phyloP scores from a whole-genome alignment of 2,113 vertebrate species.

The Hydrolagus affinis region DNA sequence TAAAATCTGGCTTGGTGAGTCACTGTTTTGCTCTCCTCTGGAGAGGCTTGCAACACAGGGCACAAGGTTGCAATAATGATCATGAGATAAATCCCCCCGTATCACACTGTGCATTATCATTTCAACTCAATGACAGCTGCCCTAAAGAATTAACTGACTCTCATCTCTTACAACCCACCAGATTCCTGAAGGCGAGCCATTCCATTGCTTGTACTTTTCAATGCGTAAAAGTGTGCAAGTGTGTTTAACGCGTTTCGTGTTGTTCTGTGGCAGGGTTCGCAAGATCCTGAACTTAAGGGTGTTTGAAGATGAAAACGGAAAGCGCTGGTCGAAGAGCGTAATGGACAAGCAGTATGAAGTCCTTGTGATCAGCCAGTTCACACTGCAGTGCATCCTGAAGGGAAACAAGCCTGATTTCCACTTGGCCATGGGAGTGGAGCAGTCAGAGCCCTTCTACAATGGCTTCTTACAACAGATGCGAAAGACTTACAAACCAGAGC shows the following conservation, averaged over 20 bases:
- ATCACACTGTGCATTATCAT: no score
- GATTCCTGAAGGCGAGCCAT: background rate
- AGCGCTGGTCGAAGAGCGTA: constrained; percentile 83
- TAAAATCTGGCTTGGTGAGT: no score
- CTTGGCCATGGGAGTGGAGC: constrained; percentile 79
- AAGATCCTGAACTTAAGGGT: constrained; percentile 90
- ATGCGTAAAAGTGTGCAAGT: constrained; percentile 24
- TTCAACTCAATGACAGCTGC: no score
- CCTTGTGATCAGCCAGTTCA: constrained; percentile 90
- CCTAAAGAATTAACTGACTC: no score
- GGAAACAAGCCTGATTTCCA: constrained; percentile 96
- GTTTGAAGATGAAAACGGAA: constrained; percentile 85
- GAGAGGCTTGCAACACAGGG: no score
- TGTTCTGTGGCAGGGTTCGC: constrained; percentile 62
- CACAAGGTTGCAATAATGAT: no score
- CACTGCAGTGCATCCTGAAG: constrained; percentile 86
- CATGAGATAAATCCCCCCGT: no score
- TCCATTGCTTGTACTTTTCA: constrained; percentile 1
- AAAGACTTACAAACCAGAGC: constrained; percentile 74
- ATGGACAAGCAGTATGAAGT: constrained; percentile 86
- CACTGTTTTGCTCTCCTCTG: no score
- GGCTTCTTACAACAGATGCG: constrained; percentile 80
- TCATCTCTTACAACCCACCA: no score
- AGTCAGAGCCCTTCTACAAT: constrained; percentile 78
- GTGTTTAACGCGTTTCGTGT: background rate